Evolutionary conservation across 2,888 invertebrate genomes (phyloP).

Genomic region (Ernsta delagoae): DNA sequence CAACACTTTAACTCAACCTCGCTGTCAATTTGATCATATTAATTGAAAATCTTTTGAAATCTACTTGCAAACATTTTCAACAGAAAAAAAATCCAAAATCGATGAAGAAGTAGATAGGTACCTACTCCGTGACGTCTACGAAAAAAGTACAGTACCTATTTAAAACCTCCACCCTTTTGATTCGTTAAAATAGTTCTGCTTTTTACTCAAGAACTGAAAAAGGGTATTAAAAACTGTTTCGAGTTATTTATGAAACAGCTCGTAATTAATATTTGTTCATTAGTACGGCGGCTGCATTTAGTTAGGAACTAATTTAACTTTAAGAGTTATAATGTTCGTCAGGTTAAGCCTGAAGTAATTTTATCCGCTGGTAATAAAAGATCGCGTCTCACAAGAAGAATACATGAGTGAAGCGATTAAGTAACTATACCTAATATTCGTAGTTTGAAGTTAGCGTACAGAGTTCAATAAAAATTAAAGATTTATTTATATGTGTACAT

Average conservation of each 20-base stretch:
- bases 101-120: too few relatives aligned
- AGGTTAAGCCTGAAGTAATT: conserved; percentile 15
- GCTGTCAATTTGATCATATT: too few relatives aligned
- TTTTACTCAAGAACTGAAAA: background rate
- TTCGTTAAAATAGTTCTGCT: background rate
- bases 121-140: too few relatives aligned
- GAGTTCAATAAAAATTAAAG: too few relatives aligned
- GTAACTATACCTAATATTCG: too few relatives aligned
- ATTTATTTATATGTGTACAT: too few relatives aligned
- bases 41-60: too few relatives aligned
- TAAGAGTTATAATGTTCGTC: conserved; percentile 40
- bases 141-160: background rate
- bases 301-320: conserved; percentile 44
- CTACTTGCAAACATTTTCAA: too few relatives aligned
- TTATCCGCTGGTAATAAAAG: background rate
- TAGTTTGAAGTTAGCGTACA: too few relatives aligned
- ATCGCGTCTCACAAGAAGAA: background rate
- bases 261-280: conserved; percentile 36
- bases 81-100: too few relatives aligned
- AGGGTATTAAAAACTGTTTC: conserved; percentile 4
- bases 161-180: background rate
- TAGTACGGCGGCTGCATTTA: conserved; percentile 32
- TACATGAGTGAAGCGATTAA: too few relatives aligned
- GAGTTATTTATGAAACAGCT: conserved; percentile 22
- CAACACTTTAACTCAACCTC: too few relatives aligned